A percentile compares a stretch with the other conserved stretches of the same genome.
Evolutionary conservation across 2,113 vertebrate species (phyloP).

Genomic region (Ochotona princeps): DNA sequence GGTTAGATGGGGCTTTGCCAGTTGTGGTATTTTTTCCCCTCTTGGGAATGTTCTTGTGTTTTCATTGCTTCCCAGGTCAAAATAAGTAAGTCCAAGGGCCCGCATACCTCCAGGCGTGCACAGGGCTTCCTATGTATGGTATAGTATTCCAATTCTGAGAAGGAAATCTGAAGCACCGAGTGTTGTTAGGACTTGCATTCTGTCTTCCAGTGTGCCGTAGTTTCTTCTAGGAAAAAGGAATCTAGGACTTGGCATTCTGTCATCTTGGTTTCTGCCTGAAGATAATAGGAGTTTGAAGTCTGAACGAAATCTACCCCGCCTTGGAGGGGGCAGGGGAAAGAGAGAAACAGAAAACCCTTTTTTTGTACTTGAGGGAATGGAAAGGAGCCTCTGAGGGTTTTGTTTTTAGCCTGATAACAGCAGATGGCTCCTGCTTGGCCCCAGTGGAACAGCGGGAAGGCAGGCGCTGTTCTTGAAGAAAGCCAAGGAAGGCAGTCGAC

Average conservation of each 20-base stretch:
- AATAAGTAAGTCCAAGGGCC: neutral
- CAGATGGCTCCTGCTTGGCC: neutral
- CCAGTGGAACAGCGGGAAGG: neutral
- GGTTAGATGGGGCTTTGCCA: neutral
- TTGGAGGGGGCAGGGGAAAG: constrained; percentile 28
- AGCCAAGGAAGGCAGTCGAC: neutral
- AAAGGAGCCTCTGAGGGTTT: neutral
- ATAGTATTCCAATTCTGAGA: neutral
- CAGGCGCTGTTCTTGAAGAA: neutral
- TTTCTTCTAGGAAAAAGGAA: constrained; percentile 64
- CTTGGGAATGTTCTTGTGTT: neutral
- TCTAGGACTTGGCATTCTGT: neutral
- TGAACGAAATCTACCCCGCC: constrained; percentile 14
- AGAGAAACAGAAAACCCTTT: constrained; percentile 40
- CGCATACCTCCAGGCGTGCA: rapidly evolving
- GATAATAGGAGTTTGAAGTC: constrained; percentile 55
- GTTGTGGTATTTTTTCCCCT: neutral
- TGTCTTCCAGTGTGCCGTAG: neutral
- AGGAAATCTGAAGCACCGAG: rapidly evolving
- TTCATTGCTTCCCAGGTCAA: neutral
- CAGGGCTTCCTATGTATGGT: neutral
- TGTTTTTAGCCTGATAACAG: constrained; percentile 37
- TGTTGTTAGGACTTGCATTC: rapidly evolving
- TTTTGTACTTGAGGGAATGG: neutral
- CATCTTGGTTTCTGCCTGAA: constrained; percentile 17